phyloP scores from a whole-genome alignment of 53 echinoderm and acorn worm genomes.

The Antedon mediterranea region DNA sequence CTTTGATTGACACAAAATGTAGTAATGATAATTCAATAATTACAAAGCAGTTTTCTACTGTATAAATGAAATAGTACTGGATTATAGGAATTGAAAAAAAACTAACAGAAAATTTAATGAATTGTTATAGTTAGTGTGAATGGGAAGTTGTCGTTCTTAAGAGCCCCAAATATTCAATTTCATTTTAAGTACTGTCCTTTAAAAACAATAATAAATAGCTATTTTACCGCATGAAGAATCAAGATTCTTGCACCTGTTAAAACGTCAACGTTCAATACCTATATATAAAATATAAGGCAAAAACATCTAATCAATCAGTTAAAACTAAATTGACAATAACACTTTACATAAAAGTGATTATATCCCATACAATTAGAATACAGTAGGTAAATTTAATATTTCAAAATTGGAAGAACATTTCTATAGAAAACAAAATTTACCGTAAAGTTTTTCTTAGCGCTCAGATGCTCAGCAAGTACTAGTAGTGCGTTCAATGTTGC shows the following conservation, averaged over 20 bases:
- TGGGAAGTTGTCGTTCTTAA: too few species aligned
- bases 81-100: too few species aligned
- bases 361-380: neutral
- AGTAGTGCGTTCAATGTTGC: conserved; percentile 92
- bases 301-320: neutral
- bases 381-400: too few species aligned
- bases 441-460: conserved; percentile 59
- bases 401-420: too few species aligned
- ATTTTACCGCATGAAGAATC: conserved; percentile 69
- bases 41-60: too few species aligned
- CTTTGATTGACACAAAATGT: too few species aligned
- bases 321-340: neutral
- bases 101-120: too few species aligned
- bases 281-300: neutral
- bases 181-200: too few species aligned
- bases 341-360: neutral
- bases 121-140: too few species aligned
- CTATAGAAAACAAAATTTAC: conserved; percentile 42
- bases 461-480: conserved; percentile 89
- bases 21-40: too few species aligned
- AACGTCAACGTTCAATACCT: conserved; percentile 86
- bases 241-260: conserved; percentile 48
- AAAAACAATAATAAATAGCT: neutral
- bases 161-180: too few species aligned
- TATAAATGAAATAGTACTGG: too few species aligned